These are phyloP conservation scores for Clostera curtula DNA, from an alignment of 2,888 invertebrate genomes.

Conservation along the genomic window DNA sequence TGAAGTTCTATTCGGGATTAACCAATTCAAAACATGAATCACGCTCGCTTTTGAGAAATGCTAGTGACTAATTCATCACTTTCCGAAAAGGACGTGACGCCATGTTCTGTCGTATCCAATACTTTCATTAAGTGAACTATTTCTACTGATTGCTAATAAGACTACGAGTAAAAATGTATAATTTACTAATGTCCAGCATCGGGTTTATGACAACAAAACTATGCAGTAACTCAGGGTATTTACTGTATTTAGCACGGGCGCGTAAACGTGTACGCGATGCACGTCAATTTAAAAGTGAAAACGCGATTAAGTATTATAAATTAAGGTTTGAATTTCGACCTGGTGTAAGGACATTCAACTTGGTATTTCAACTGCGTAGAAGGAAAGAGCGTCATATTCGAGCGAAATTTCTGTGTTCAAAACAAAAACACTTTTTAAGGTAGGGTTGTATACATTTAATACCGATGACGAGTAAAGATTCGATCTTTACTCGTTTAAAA, in stretches of 20 bases:
- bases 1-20: slow-evolving; percentile 14
- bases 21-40: slow-evolving; percentile 19
- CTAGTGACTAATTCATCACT: slow-evolving; percentile 25
- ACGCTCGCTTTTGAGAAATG: slow-evolving; percentile 15
- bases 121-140: too few relatives aligned
- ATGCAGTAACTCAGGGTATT: too few relatives aligned
- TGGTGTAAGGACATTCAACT: slow-evolving; percentile 39
- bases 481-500: too few relatives aligned
- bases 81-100: slow-evolving; percentile 18
- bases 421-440: too few relatives aligned
- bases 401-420: too few relatives aligned
- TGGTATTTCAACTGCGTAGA: slow-evolving; percentile 15
- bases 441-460: too few relatives aligned
- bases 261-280: slow-evolving; percentile 21
- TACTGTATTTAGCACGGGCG: too few relatives aligned
- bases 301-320: slow-evolving; percentile 29
- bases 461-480: too few relatives aligned
- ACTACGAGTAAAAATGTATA: too few relatives aligned
- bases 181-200: too few relatives aligned
- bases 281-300: slow-evolving; percentile 40
- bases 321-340: slow-evolving; percentile 39
- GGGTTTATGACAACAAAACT: too few relatives aligned
- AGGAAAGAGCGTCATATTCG: slow-evolving; percentile 14
- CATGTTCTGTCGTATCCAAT: slow-evolving; percentile 1
- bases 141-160: too few relatives aligned